Base-by-base conservation (phyloP, 30 jellyfish, hydroid and myxozoan species). In the Turritopsis rubra region DNA sequence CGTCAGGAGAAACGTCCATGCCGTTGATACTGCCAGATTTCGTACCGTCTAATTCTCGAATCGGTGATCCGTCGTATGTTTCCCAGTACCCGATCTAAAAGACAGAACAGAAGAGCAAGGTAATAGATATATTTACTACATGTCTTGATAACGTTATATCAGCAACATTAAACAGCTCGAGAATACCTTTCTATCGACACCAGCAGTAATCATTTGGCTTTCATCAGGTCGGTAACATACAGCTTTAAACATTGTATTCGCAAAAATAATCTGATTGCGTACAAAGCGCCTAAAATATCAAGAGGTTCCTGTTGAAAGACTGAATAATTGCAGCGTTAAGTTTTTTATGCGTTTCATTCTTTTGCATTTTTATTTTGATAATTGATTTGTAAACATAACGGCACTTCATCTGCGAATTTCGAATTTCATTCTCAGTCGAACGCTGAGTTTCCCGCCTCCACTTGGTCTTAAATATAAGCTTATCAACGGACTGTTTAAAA, bases 11-110 rank as follows among this genome's bases (percentile, higher is more conserved):
- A 28, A 91, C 89, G 71, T 91, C 98, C 65, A 91, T 84, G 16
- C 98, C 98, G 72, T 87, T 91, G 21, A 91, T 87, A 25, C 96
- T 77, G 0, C 98, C 98, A 41, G 88, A 75, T 76, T 91, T 91
- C 17, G 98, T 91, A 24, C 98, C 98, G 53, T 87, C 98, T n/a
- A 91, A 78, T 73, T 91, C 98, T 21, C 98, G 75, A 1, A 91
- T 91, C 75, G 88, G 98, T 1, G 96, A 54, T 22, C 98, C 98
- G 72, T 91, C 98, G 76, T 68, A 91, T 29, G 96, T 84, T 83
- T 91, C 98, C 98, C 98, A 91, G 82, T 88, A 91, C 4, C 98
- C 96, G 66, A 91, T 87, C 98, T 91, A 41, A 24, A 53, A 41
- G 60, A 13, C 60, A 41, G 60, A 41, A 41, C 60, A 41, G 60